Evolutionary conservation across 2,888 invertebrate species (phyloP), one percentile per base, ranked within the genome.

Genomic region (Bugula neritina): DNA sequence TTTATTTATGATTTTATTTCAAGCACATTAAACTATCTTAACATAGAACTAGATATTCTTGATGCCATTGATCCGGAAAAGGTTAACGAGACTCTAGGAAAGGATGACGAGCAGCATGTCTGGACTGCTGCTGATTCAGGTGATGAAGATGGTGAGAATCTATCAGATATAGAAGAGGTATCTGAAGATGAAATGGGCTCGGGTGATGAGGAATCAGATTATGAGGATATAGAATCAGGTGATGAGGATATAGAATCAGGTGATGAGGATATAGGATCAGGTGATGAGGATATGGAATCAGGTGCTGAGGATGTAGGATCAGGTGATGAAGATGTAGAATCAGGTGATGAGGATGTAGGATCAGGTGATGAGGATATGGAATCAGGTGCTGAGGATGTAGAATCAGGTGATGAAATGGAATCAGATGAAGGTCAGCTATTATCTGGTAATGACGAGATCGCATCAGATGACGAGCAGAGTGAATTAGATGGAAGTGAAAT

Each of bases 31-130:
- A n/a, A n/a, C n/a, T n/a, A n/a, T n/a, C n/a, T n/a, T n/a, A n/a
- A n/a, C n/a, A n/a, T n/a, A n/a, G n/a, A 69, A 23, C 1, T 5
- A 80, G 80, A 85, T 90, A 77, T 85, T 71, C 78, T 92, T 77
- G 91, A 92, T 85, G 87, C 91, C 72, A 91, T 91, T 82, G 90
- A 91, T 72, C 72, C 87, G 73, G 87, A 89, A 72, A 89, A 88
- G 54, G 54, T 43, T 17, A 70, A 29, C 23, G 54, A 54, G 31
- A 5, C 10, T 25, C 21, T 70, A 52, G 43, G 70, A 2, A 35
- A 69, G n/a, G 25, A 54, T 54, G 70, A 70, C 3, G 43, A 70
- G 21, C 17, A 70, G 31, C 17, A 29, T 23, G 70, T 63, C 31
- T 63, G 63, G 63, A n/a, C 57, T 2, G 25, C 21, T 69, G n/a